Conservation (phyloP, 2,888 invertebrate species). For the Ariolimax columbianus region DNA sequence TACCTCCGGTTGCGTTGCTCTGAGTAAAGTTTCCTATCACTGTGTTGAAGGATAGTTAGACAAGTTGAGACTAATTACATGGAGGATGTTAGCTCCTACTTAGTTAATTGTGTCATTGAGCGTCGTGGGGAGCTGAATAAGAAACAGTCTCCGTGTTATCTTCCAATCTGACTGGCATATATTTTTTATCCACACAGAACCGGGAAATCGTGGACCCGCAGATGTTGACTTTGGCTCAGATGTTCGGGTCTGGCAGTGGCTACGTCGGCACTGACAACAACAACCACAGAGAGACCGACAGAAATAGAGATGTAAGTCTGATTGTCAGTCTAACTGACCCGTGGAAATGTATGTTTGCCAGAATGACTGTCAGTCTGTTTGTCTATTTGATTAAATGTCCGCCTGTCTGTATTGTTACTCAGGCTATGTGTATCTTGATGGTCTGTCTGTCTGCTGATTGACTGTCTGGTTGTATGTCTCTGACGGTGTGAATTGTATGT, state of each 20-base stretch:
- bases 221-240: constrained; percentile 72
- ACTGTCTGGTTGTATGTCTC: too few relatives aligned
- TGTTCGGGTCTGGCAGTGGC: constrained; percentile 74
- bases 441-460: too few relatives aligned
- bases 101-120: too few relatives aligned
- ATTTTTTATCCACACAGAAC: constrained; percentile 58
- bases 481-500: too few relatives aligned
- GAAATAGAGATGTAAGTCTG: constrained; percentile 36
- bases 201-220: constrained; percentile 72
- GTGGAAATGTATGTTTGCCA: not conserved
- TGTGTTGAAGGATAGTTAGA: too few relatives aligned
- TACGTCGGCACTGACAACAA: constrained; percentile 63
- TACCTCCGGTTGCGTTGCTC: too few relatives aligned
- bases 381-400: not conserved
- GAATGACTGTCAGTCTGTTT: not conserved
- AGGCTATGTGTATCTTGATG: not conserved
- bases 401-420: not conserved
- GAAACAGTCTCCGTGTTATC: too few relatives aligned
- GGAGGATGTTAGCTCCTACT: too few relatives aligned
- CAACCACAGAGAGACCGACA: constrained; percentile 26
- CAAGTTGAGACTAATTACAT: too few relatives aligned
- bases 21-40: too few relatives aligned
- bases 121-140: too few relatives aligned
- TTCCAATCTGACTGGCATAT: not conserved
- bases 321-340: not conserved